Percentiles rank a stretch among this genome's conserved stretches.
These are phyloP conservation scores for Zeugodacus cucurbitae DNA, from an alignment of 1,140 invertebrate genomes.

Conservation along the genomic window DNA sequence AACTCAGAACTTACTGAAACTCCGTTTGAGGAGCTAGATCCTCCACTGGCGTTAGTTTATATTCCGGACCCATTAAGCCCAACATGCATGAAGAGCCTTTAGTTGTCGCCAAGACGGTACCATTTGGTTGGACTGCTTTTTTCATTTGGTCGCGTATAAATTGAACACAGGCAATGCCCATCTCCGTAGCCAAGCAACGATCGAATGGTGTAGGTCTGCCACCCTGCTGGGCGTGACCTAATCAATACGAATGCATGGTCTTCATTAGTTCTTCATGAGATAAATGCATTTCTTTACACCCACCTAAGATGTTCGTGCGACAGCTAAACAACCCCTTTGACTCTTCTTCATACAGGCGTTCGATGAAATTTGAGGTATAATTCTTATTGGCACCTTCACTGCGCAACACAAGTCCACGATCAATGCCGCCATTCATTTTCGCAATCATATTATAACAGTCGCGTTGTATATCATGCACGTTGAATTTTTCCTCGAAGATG, in stretches of 20 bases:
- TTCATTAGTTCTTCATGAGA: neutral
- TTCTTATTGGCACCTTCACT: constrained; percentile 95
- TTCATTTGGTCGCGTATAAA: constrained; percentile 83
- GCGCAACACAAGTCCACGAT: constrained; percentile 90
- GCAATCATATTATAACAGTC: constrained; percentile 94
- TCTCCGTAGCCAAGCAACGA: constrained; percentile 96
- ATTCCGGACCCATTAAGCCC: constrained; percentile 85
- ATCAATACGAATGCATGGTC: neutral
- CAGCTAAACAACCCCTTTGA: constrained; percentile 90
- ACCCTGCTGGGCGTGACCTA: constrained; percentile 93
- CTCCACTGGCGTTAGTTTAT: constrained; percentile 88
- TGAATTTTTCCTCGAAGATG: constrained; percentile 95
- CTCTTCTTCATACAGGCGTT: constrained; percentile 92
- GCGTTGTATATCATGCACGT: constrained; percentile 88
- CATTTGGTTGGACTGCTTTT: constrained; percentile 68
- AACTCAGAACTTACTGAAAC: constrained; percentile 78
- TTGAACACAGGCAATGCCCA: constrained; percentile 90
- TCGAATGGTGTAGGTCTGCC: constrained; percentile 96
- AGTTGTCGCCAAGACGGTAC: constrained; percentile 68
- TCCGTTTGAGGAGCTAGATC: constrained; percentile 85
- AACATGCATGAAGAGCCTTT: constrained; percentile 80
- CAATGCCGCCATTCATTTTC: constrained; percentile 95
- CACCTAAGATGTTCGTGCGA: constrained; percentile 88
- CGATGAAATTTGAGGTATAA: constrained; percentile 96
- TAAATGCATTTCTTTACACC: neutral